These are phyloP conservation scores for Tromatobia lineatoria DNA, from an alignment of 2,888 invertebrate genomes.

Conservation along the genomic window DNA sequence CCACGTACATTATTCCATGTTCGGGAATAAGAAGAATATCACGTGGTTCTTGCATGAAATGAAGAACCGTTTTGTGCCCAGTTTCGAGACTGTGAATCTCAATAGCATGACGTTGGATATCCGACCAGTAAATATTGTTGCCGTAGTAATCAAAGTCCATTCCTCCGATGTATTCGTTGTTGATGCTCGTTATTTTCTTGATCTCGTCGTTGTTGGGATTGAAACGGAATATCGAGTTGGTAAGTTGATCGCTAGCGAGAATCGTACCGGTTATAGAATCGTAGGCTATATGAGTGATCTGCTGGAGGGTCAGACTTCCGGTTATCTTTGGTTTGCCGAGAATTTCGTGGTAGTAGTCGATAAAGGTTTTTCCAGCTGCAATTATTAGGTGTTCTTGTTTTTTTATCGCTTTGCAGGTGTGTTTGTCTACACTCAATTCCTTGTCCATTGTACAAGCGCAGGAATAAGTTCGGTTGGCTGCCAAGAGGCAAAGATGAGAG, in stretches of 20 bases:
- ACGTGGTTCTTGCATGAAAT: conserved; percentile 88
- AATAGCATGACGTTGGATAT: conserved; percentile 88
- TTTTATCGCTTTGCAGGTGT: conserved; percentile 86
- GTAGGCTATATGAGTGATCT: conserved; percentile 90
- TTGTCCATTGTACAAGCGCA: conserved; percentile 94
- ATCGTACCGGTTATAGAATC: conserved; percentile 87
- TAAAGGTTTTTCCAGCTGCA: conserved; percentile 87
- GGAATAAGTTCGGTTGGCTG: conserved; percentile 86
- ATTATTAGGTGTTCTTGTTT: conserved; percentile 87
- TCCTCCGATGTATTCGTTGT: conserved; percentile 86
- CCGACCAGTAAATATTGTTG: conserved; percentile 91
- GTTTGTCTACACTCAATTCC: conserved; percentile 86
- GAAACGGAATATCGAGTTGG: conserved; percentile 73
- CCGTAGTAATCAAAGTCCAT: conserved; percentile 90
- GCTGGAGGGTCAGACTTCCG: conserved; percentile 82
- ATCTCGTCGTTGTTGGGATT: conserved; percentile 68
- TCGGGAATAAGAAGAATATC: conserved; percentile 90
- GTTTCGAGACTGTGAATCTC: conserved; percentile 89
- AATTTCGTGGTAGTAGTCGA: conserved; percentile 89
- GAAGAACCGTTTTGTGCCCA: conserved; percentile 87
- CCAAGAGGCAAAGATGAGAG: conserved; percentile 92
- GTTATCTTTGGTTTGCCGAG: conserved; percentile 89
- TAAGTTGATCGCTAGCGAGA: conserved; percentile 74
- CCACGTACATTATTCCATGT: conserved; percentile 82
- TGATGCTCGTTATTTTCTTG: conserved; percentile 82